Evolutionary conservation across 2,113 vertebrate genomes (phyloP).

Genomic region (Erpornis zantholeuca): DNA sequence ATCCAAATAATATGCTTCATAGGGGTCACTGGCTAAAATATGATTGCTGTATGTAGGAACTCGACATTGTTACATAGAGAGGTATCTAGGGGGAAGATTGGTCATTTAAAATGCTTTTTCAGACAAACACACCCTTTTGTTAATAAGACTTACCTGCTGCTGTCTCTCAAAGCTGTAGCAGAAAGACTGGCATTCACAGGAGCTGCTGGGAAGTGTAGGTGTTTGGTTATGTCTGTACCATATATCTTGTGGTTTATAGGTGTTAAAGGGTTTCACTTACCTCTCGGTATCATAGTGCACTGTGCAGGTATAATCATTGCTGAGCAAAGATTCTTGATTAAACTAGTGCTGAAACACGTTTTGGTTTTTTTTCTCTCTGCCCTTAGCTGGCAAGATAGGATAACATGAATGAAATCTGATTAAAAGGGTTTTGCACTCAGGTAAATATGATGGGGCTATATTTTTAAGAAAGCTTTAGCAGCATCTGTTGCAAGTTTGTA

Average conservation of each 20-base stretch:
- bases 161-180: neutral
- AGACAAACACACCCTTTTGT: neutral
- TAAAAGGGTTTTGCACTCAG: neutral
- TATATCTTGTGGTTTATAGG: neutral
- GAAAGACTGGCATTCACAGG: neutral
- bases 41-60: fast-evolving
- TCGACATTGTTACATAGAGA: neutral
- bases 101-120: neutral
- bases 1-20: neutral
- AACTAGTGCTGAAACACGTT: neutral
- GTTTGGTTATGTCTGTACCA: neutral
- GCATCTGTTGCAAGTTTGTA: neutral
- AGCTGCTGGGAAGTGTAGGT: neutral
- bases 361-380: neutral
- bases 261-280: neutral
- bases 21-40: neutral
- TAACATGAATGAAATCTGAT: neutral
- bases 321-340: neutral
- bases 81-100: fast-evolving
- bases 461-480: neutral
- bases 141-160: neutral
- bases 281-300: neutral
- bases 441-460: neutral
- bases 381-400: neutral
- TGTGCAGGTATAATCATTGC: neutral